Conservation (phyloP, 92 coral and sea anemone genomes). For the Pocillopora meandrina region DNA sequence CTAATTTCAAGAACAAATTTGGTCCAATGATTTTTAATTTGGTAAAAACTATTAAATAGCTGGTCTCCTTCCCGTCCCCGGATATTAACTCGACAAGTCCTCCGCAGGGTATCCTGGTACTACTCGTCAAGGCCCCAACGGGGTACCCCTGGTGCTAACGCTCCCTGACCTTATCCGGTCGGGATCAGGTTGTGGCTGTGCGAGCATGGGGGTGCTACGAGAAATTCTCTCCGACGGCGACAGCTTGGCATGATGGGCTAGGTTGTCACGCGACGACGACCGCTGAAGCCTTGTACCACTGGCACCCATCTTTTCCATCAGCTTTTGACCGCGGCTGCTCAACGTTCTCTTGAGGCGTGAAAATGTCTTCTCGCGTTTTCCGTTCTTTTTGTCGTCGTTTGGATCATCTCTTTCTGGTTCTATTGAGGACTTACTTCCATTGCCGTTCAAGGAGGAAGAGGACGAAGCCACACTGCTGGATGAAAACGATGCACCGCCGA, state of each 20-base stretch:
- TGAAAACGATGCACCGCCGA: slow-evolving; percentile 64
- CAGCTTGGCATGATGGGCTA: slow-evolving; percentile 97
- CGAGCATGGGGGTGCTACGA: slow-evolving; percentile 97
- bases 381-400: slow-evolving; percentile 90
- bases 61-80: background rate
- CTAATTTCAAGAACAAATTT: background rate
- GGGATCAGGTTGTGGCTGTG: slow-evolving; percentile 74
- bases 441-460: slow-evolving; percentile 77
- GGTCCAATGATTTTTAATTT: background rate
- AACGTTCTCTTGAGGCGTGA: slow-evolving; percentile 94
- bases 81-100: too few species aligned
- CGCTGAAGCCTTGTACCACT: slow-evolving; percentile 94
- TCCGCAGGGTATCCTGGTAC: background rate
- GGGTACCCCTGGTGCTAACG: slow-evolving; percentile 51
- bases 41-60: background rate
- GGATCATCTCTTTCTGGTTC: slow-evolving; percentile 66
- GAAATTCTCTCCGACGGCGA: slow-evolving; percentile 95
- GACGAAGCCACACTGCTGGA: slow-evolving; percentile 77
- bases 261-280: slow-evolving; percentile 99
- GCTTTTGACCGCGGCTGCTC: slow-evolving; percentile 96
- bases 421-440: slow-evolving; percentile 63
- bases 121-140: slow-evolving; percentile 27
- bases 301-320: slow-evolving; percentile 99
- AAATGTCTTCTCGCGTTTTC: slow-evolving; percentile 96
- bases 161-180: slow-evolving; percentile 74